Conservation (phyloP, 2,113 vertebrate genomes). For the Channa argus region DNA sequence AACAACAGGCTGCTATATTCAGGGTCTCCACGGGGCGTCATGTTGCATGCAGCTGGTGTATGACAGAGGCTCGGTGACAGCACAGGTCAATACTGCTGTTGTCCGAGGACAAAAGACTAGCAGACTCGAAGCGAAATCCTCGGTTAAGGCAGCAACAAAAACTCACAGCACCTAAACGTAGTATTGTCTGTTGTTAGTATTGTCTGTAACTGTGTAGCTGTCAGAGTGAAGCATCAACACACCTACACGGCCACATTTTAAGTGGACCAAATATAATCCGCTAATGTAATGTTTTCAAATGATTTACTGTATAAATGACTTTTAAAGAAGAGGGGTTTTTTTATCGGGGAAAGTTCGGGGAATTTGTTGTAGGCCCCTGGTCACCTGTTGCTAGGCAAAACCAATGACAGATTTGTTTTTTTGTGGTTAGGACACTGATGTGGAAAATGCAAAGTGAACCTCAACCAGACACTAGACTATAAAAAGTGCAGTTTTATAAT, state of each 20-base stretch:
- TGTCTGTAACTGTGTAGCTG: too few species aligned
- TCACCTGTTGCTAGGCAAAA: constrained; percentile 66
- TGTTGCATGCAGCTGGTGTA: constrained; percentile 60
- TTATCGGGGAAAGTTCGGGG: constrained; percentile 1
- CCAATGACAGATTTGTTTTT: background rate
- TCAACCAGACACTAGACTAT: background rate
- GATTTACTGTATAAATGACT: too few species aligned
- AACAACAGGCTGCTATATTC: constrained; percentile 31
- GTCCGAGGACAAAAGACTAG: constrained; percentile 36
- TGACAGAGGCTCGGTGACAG: constrained; percentile 65
- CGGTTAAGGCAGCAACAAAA: background rate
- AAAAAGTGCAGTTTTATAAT: background rate
- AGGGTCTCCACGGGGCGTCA: constrained; percentile 44
- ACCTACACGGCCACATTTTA: too few species aligned
- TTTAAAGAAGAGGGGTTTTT: background rate
- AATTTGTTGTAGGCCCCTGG: background rate
- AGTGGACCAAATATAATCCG: too few species aligned
- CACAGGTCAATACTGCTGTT: constrained; percentile 49
- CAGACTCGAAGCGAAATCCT: background rate
- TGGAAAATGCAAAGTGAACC: constrained; percentile 25
- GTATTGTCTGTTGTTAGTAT: too few species aligned
- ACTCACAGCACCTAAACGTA: too few species aligned
- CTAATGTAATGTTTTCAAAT: background rate
- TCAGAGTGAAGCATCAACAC: too few species aligned
- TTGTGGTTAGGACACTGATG: constrained; percentile 2